phyloP scores from a whole-genome alignment of 2,113 vertebrate species.

The Poecile atricapillus region DNA sequence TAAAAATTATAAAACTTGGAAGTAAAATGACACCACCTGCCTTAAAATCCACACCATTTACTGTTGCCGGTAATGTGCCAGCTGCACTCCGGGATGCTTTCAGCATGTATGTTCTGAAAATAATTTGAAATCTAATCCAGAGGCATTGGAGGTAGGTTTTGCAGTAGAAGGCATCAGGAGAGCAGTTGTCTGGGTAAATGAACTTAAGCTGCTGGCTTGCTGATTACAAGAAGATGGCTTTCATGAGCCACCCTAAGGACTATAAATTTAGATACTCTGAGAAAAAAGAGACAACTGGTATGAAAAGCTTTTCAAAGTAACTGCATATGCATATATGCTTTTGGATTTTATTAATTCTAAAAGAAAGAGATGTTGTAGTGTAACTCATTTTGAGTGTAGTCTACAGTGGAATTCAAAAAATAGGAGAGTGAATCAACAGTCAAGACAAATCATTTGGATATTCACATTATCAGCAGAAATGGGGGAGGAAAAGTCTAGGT shows the following conservation, averaged over 20 bases:
- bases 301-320: background rate
- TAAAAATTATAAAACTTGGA: background rate
- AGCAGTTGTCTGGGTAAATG: background rate
- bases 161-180: background rate
- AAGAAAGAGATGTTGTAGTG: background rate
- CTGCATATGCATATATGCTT: background rate
- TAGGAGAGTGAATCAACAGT: background rate
- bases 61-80: background rate
- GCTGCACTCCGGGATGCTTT: background rate
- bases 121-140: background rate
- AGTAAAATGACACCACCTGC: background rate
- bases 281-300: background rate
- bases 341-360: background rate
- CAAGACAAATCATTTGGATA: background rate
- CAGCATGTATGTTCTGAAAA: background rate
- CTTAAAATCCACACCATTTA: background rate
- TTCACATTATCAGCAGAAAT: background rate
- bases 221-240: background rate
- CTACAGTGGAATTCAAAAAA: background rate
- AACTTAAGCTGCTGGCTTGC: background rate
- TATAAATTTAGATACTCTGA: background rate
- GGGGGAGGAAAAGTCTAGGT: background rate
- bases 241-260: background rate
- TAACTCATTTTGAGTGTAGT: background rate
- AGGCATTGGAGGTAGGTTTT: background rate